Evolutionary conservation across 2,888 invertebrate species (phyloP), one percentile per base, ranked within the genome.

Genomic region (Oligia strigilis): DNA sequence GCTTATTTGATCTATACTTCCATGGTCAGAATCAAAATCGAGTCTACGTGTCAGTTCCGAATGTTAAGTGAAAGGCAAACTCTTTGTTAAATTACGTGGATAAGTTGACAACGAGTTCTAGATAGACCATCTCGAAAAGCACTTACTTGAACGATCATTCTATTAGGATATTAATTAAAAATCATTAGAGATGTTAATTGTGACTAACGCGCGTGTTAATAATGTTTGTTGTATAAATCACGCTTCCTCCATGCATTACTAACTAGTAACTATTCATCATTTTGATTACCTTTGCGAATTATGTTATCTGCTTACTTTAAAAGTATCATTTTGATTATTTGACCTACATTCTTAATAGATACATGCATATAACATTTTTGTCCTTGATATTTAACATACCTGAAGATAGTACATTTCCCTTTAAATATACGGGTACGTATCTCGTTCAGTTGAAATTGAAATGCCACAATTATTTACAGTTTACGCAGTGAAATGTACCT

Each of bases 41-140:
- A 94, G 95, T 93, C 92, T 95, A 96, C 96, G 96, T 96, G 96
- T 97, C 96, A 96, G 93, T 93, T 94, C 91, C 93, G 94, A 95
- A 93, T 94, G 94, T 92, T 94, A 94, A 96, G 96, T 97, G 96
- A 97, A 97, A 97, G 96, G 96, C 93, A 92, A 95, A 95, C 94
- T 95, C 96, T 95, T 95, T 95, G 95, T 94, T 94, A 93, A 94
- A 95, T 94, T 94, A 95, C 94, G 93, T 92, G 92, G 89, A 91
- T 93, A 90, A 91, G 87, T 92, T 94, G 92, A 92, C 92, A 93
- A 93, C 92, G 87, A 91, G 89, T 91, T 91, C 90, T 88, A 87
- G 29, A 29, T 87, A 90, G 86, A 90, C 87, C 90, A 87, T 90
- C 87, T 88, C 77, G 74, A 75, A 75, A 80, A 83, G 79, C 81